Base-by-base conservation (phyloP, 30 jellyfish, hydroid and myxozoan species). In the Aurelia sp. region DNA sequence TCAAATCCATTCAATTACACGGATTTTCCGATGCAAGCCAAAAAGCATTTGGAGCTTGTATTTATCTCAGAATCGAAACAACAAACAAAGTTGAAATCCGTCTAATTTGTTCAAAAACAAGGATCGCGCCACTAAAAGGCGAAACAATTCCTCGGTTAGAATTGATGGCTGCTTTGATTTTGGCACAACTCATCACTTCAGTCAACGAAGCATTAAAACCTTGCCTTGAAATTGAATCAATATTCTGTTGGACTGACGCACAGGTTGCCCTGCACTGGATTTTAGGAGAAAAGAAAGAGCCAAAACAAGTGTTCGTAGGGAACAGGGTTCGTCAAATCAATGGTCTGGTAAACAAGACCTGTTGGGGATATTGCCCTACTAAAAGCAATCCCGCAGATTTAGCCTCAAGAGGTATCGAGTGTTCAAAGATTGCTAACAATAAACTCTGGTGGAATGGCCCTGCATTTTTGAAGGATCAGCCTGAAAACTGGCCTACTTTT, bases 71-170 rank as follows among this genome's bases (percentile, higher is more conserved):
- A 5, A 40, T 40, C 8, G 10, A 40, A 40, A 40, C 51, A 8
- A 4, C 51, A 40, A 40, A 0, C 1, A 40, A 40, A 5, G 10
- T 40, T 40, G 51, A 40, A 40, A 40, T 40, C 33, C 33, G 33
- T 27, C 33, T 40, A 8, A 8, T 40, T 40, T 5, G 10, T 3
- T 40, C 51, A 40, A 40, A 40, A 40, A 4, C 51, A 40, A 40
- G 51, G 10, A 40, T 40, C 8, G 10, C 51, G 0, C 51, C 41
- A 10, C 22, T 74, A 18, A 74, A 47, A 30, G 74, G 76, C n/a
- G 86, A 74, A 11, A 74, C 80, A 12, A 22, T 74, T 5, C 74
- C 86, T 4, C 44, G 86, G n/a, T n/a, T 74, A 6, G 80, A 74
- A 9, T 51, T 74, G 21, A 44, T 40, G 18, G 74, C 48, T 3